Evolutionary conservation across 2,113 vertebrate species (phyloP).

Genomic region (Aspiorhynchus laticeps): DNA sequence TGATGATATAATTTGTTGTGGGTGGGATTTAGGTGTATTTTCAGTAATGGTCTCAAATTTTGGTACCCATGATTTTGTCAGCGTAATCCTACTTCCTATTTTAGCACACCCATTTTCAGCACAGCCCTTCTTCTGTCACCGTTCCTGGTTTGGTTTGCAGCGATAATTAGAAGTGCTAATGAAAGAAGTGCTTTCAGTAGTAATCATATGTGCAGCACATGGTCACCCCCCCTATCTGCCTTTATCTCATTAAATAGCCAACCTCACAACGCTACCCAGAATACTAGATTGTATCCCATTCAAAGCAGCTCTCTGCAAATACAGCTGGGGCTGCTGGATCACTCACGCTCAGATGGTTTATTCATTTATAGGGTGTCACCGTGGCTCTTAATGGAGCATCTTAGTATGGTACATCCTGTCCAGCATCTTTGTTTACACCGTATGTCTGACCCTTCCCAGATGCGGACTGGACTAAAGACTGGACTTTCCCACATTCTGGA

Average conservation of each 20-base stretch:
- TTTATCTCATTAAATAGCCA: conserved; percentile 16
- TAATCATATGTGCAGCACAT: conserved; percentile 14
- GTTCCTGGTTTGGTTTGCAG: conserved; percentile 13
- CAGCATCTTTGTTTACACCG: neutral
- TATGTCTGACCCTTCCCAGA: neutral
- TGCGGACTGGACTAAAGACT: neutral
- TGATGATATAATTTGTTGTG: neutral
- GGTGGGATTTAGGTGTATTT: neutral
- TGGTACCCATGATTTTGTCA: neutral
- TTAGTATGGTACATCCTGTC: conserved; percentile 19
- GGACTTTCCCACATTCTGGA: neutral
- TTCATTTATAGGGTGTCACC: neutral
- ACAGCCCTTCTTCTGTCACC: neutral
- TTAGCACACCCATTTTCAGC: conserved; percentile 10
- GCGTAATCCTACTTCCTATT: neutral
- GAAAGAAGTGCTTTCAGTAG: conserved; percentile 14
- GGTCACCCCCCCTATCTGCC: neutral
- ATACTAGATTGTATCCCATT: neutral
- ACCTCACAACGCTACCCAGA: neutral
- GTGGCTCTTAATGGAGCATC: conserved; percentile 1
- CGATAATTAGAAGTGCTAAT: conserved; percentile 29
- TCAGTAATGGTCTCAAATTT: neutral
- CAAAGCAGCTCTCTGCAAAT: conserved; percentile 3
- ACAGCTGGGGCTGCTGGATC: neutral
- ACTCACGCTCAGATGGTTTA: neutral